Evolutionary conservation across 2,113 vertebrate species (phyloP), one percentile per base, ranked within the genome.

Genomic region (Suricata suricatta): DNA sequence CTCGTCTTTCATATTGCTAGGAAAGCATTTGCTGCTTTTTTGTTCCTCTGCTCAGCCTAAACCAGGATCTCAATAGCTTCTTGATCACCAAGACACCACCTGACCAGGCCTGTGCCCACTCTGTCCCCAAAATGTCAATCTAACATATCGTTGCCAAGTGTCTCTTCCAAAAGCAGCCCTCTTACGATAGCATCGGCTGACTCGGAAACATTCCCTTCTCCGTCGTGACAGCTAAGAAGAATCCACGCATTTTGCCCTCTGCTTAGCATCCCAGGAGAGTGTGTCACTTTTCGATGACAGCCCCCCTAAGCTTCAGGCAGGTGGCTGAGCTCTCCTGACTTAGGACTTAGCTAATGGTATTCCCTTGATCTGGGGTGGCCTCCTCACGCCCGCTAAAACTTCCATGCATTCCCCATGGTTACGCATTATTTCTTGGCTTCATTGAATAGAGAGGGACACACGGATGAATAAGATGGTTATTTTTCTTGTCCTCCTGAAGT

Each of bases 91-190:
- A 57, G 19, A 66, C 3, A 17, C 11, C 3, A 16, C 38, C 57
- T 35, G 74, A 4, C 1, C 5, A 60, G 41, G 1, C 41, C 7
- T 16, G 31, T 1, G 16, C 3, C 8, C 5, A 19, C 21, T 23
- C 41, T 41, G 44, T 52, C 23, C 17, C 31, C 54, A n/a, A 71
- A 0, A 15, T 15, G 19, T 82, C 11, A 41, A 7, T 47, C 27
- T 44, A 29, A 68, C 31, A 16, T 6, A 54, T 11, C 47, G 66
- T 27, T 25, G 29, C 3, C 84, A 93, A 64, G 19, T 47, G 71
- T 60, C 88, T 91, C 41, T 44, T 77, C 29, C 23, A 25, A 38
- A 64, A 60, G 23, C 17, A 82, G 11, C 41, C 60, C 6, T 13
- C 50, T 92, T 83, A 89, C 31, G 8, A 12, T 1, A 38, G 25